Evolutionary conservation across 2,797 vertebrate genomes (phyloP), one percentile per base, ranked within the genome.

Genomic region (Dermochelys coriacea): DNA sequence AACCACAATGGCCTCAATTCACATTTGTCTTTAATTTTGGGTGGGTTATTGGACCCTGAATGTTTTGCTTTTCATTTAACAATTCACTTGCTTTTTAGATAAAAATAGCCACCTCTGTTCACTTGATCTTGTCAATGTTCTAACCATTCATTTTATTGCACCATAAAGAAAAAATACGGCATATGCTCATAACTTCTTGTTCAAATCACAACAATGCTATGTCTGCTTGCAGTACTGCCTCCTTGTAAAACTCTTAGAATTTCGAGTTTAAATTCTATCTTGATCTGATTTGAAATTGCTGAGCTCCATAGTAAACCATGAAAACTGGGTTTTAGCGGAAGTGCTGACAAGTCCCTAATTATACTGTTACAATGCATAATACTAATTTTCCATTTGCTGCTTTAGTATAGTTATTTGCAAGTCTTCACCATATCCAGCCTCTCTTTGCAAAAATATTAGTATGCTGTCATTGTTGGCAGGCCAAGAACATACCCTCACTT

Each of bases 381-480:
- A 90, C 57, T 95, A 85, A 37, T 50, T 95, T 97, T 95, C 93
- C 93, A 34, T 93, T 95, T 96, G 81, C 89, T 96, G 84, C 91
- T 83, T 95, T 91, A 93, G 92, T 97, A 49, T 86, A 82, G 89
- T 96, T 88, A 92, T 94, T 96, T 80, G 92, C 78, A 93, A 77
- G 85, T 91, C 90, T 96, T 50, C 19, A 1, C 82, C 94, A 86
- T 87, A 82, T 97, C 94, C 96, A 94, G 64, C 95, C 83, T 12
- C 92, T 80, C 96, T 98, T 97, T 98, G 98, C 97, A 97, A 90
- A 97, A 97, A 97, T 95, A 87, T 91, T 84, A 94, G 91, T 89
- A 82, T 87, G 50, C 86, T 95, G 74, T 95, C 64, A 93, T 95
- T 89, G 94, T 97, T 96, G 95, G 91, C 82, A 93, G 74, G 0